Conservation (phyloP, 2,888 invertebrate genomes). For the Schizotus pectinicornis region DNA sequence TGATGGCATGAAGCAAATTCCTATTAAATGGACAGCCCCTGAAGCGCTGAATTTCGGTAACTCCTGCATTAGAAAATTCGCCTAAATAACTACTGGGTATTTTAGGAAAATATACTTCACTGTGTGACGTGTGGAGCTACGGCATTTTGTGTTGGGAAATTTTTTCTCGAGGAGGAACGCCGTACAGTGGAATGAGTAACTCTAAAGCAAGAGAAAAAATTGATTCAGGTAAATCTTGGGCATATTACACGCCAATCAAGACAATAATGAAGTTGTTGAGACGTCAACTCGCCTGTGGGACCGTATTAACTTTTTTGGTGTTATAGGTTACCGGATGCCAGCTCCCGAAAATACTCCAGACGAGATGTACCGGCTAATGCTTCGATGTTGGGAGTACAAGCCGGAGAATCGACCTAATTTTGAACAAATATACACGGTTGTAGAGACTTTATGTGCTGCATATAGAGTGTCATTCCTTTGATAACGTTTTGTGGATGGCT, state of each 20-base stretch:
- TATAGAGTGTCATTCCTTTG: conserved; percentile 53
- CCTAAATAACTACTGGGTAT: conserved; percentile 25
- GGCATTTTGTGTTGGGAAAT: conserved; percentile 97
- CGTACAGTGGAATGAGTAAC: conserved; percentile 93
- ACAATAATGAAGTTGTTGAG: too few species aligned
- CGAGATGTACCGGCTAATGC: conserved; percentile 89
- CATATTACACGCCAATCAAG: too few species aligned
- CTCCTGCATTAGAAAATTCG: conserved; percentile 23
- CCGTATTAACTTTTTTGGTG: neutral
- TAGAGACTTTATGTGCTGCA: conserved; percentile 66
- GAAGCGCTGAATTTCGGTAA: conserved; percentile 93
- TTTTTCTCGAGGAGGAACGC: conserved; percentile 91
- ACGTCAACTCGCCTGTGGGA: neutral
- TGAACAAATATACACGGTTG: conserved; percentile 81
- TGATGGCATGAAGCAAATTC: conserved; percentile 98
- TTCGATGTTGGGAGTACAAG: conserved; percentile 93
- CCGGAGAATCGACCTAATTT: conserved; percentile 92
- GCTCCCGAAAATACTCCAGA: conserved; percentile 88
- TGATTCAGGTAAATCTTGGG: conserved; percentile 73
- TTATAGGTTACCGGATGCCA: conserved; percentile 89
- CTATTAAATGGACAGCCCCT: conserved; percentile 98
- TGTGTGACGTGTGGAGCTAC: conserved; percentile 98
- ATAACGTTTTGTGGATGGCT: conserved; percentile 7
- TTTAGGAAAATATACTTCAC: conserved; percentile 88
- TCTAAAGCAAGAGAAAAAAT: conserved; percentile 93